Conservation (phyloP, 1,140 invertebrate species). For the Platorchestia sp. region DNA sequence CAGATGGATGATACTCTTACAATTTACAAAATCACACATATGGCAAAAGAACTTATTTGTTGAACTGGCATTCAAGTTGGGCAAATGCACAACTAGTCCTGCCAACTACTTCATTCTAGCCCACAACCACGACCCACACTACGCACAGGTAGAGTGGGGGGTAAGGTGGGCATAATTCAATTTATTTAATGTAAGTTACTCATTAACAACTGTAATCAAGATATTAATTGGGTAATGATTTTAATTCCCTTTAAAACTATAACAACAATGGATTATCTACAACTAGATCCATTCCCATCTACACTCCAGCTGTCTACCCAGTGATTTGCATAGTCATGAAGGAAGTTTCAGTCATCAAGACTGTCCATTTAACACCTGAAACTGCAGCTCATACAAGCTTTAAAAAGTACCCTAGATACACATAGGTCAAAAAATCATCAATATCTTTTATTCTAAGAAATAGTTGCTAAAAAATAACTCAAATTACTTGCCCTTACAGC, state of each 20-base stretch:
- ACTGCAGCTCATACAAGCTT: too few species aligned
- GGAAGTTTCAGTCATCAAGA: not conserved
- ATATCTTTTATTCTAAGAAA: too few species aligned
- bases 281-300: too few species aligned
- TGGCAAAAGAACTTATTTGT: not conserved
- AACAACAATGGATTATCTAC: not conserved
- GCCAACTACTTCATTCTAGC: not conserved
- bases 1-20: not conserved
- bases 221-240: not conserved
- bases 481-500: too few species aligned
- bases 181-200: not conserved
- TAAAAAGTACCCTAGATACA: too few species aligned
- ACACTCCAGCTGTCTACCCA: not conserved
- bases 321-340: not conserved
- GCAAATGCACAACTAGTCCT: not conserved
- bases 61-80: not conserved
- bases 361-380: too few species aligned
- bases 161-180: not conserved
- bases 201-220: too few species aligned
- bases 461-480: too few species aligned
- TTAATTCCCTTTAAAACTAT: not conserved
- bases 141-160: not conserved
- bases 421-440: too few species aligned
- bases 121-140: slow-evolving; percentile 19
- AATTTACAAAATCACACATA: not conserved